Conservation (phyloP, 2,113 vertebrate species). For the Nothobranchius kuhntae region DNA sequence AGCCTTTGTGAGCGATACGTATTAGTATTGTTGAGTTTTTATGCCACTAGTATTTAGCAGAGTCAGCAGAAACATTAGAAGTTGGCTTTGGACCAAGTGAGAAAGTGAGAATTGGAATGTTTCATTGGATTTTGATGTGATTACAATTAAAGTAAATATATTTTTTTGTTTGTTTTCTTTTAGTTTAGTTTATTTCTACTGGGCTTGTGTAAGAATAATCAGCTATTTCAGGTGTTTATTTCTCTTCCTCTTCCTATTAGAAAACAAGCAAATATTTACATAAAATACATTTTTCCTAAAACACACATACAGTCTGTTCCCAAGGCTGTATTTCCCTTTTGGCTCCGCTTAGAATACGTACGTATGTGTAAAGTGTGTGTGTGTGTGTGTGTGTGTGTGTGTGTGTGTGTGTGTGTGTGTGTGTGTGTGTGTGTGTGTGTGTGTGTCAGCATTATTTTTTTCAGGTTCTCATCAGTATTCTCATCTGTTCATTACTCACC, state of each 20-base stretch:
- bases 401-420: not conserved
- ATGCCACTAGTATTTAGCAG: no score
- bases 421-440: not conserved
- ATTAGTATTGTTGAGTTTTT: no score
- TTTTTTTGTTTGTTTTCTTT: no score
- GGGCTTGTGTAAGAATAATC: no score
- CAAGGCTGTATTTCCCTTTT: not conserved
- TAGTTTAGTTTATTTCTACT: no score
- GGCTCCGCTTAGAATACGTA: not conserved
- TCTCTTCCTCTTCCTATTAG: no score
- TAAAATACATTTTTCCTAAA: not conserved
- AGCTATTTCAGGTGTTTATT: not conserved
- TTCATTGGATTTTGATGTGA: no score
- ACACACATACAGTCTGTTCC: not conserved
- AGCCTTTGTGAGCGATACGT: no score
- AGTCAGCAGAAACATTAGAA: no score
- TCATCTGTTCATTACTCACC: constrained; percentile 23
- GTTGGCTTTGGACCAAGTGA: no score
- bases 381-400: not conserved
- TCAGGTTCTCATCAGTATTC: constrained; percentile 18
- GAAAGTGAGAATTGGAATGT: no score
- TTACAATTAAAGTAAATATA: no score
- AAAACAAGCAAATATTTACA: not conserved
- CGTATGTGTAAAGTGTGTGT: not conserved
- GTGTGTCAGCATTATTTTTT: not conserved